Conservation (phyloP, 2,888 invertebrate genomes). For the Laspeyria flexula region DNA sequence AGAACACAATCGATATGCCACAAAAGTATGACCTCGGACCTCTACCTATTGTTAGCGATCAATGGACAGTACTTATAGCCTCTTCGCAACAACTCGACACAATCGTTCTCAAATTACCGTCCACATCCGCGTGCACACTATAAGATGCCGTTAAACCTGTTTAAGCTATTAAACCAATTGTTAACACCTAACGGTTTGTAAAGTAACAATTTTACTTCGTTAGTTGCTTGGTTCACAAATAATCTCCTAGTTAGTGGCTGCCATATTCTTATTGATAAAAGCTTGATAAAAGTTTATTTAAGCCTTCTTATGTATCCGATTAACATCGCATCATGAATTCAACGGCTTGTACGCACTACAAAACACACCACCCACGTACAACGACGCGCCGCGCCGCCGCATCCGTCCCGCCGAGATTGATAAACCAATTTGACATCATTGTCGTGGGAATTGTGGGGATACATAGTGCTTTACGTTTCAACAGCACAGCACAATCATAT, state of each 20-base stretch:
- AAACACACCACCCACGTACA: conserved; percentile 66
- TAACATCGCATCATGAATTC: conserved; percentile 62
- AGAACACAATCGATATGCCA: conserved; percentile 67
- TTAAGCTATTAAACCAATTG: conserved; percentile 52
- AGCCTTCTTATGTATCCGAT: no score
- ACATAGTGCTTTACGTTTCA: conserved; percentile 39
- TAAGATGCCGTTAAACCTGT: conserved; percentile 63
- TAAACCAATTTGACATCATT: conserved; percentile 80
- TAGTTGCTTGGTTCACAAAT: conserved; percentile 2
- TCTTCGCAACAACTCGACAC: conserved; percentile 48
- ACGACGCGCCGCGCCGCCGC: conserved; percentile 62
- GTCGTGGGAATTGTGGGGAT: conserved; percentile 74
- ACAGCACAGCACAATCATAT: conserved; percentile 21
- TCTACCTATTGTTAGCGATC: conserved; percentile 63
- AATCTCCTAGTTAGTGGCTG: no score
- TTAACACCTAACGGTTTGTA: conserved; percentile 58
- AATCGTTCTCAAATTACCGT: conserved; percentile 58
- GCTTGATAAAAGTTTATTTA: neutral
- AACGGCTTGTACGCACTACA: conserved; percentile 60
- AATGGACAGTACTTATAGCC: conserved; percentile 55
- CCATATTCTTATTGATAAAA: neutral
- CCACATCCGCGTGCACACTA: conserved; percentile 59
- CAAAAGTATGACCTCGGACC: conserved; percentile 67
- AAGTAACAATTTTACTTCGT: conserved; percentile 29
- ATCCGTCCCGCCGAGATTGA: conserved; percentile 81